These are phyloP conservation scores for Linepithema humile DNA, from an alignment of 1,140 invertebrate species.

Conservation along the genomic window DNA sequence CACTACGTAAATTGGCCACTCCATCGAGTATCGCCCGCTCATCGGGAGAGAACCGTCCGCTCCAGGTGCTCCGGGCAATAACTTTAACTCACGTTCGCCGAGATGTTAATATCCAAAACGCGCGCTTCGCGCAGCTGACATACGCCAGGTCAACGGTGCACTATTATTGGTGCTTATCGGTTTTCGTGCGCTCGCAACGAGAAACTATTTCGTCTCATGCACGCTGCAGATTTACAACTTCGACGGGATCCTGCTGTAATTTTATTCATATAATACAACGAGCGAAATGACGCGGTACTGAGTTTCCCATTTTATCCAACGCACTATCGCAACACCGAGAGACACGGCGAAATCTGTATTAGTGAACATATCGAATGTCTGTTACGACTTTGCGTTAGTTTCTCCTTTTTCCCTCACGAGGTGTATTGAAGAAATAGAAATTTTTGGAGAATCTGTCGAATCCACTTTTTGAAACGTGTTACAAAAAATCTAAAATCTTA, in stretches of 20 bases:
- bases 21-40: background rate
- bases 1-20: conserved; percentile 35
- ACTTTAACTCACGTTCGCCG: conserved; percentile 29
- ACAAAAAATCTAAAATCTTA: background rate
- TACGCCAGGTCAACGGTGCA: background rate
- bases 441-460: background rate
- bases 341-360: background rate
- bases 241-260: background rate
- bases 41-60: background rate
- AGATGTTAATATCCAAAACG: conserved; percentile 24
- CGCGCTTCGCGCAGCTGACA: conserved; percentile 32
- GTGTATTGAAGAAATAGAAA: background rate
- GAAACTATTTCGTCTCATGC: background rate
- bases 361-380: background rate
- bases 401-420: background rate
- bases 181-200: background rate
- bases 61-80: conserved; percentile 26
- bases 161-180: background rate
- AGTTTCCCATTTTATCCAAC: background rate
- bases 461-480: background rate
- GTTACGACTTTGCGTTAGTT: background rate
- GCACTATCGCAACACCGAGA: background rate
- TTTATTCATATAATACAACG: background rate
- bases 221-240: background rate
- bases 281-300: background rate